Evolutionary conservation across 1,140 invertebrate species (phyloP), one percentile per base, ranked within the genome.

Genomic region (Drosophila saltans): DNA sequence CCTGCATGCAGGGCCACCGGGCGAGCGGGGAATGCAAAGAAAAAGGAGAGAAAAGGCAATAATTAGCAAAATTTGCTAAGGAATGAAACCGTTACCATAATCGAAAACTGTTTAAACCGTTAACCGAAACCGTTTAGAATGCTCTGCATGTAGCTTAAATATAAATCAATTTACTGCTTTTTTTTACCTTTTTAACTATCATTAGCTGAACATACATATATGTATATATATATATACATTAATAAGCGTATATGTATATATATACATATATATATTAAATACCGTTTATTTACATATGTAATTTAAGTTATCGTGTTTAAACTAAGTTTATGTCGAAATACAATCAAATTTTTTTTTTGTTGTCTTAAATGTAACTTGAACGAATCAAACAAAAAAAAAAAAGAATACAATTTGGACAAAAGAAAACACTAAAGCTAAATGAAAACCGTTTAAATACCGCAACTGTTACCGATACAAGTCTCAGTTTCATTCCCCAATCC

Each of bases 51-150:
- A 55, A 55, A 26, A 59, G 30, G 75, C 66, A 76, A 69, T 59
- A 69, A 70, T 84, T 84, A 80, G 66, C 59, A 68, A 64, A 72
- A 30, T 78, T 59, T 59, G 33, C 16, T 36, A 59, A 33, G 57
- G 57, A 59, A 59, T 59, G 57, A 59, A 59, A 59, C 57, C 57
- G 57, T 59, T 24, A 59, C 57, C 56, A 40, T 24, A 26, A 52
- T 52, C 45, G 45, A 59, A 39, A 59, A 59, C 57, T 24, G 33
- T 10, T 10, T 28, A 30, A 56, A 56, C 16, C 21, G 45, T 36
- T 36, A 36, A 36, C 33, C 33, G 33, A 7, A 36, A 36, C 6
- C 33, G 33, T 36, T 6, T 36, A 6, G 6, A 6, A 6, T 36
- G 6, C 33, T 4, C 33, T 36, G 33, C 3, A 36, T 36, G 6